Evolutionary conservation across 2,888 invertebrate species (phyloP).

Genomic region (Drosophila formosana): DNA sequence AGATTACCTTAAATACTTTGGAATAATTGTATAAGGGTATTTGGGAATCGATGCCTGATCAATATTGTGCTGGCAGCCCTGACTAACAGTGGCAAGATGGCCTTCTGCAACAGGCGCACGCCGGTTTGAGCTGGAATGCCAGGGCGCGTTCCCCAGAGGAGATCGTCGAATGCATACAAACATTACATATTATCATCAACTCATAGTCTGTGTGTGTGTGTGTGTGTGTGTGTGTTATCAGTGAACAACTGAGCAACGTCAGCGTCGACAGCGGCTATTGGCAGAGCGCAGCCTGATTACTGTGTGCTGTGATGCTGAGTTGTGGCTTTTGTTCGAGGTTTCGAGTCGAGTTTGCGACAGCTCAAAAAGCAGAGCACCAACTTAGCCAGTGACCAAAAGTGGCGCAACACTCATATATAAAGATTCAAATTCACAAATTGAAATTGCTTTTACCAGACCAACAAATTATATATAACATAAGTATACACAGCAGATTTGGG

Average conservation of each 20-base stretch:
- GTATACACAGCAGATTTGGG: conserved; percentile 7
- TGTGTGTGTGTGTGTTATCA: conserved; percentile 50
- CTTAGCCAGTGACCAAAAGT: conserved; percentile 65
- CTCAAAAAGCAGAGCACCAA: conserved; percentile 48
- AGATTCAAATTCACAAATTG: not conserved
- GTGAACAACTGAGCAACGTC: conserved; percentile 16
- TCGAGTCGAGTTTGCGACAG: conserved; percentile 65
- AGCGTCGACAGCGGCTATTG: conserved; percentile 38
- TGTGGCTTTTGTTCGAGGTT: conserved; percentile 75
- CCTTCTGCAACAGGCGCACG: conserved; percentile 64
- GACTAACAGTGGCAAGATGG: conserved; percentile 8
- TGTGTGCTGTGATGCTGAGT: conserved; percentile 17
- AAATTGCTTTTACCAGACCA: not conserved
- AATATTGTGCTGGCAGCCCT: not conserved
- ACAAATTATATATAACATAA: not conserved
- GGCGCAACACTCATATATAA: conserved; percentile 36
- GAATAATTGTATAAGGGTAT: conserved; percentile 30
- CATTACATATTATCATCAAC: conserved; percentile 42
- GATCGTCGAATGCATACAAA: conserved; percentile 21
- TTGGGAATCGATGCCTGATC: not conserved
- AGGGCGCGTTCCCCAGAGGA: conserved; percentile 11
- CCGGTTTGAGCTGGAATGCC: conserved; percentile 62
- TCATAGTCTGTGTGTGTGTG: conserved; percentile 23
- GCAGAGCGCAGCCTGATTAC: conserved; percentile 61
- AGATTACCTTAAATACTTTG: not conserved